Base-by-base conservation (phyloP, 2,113 vertebrate species). In the Uropsilus gracilis region DNA sequence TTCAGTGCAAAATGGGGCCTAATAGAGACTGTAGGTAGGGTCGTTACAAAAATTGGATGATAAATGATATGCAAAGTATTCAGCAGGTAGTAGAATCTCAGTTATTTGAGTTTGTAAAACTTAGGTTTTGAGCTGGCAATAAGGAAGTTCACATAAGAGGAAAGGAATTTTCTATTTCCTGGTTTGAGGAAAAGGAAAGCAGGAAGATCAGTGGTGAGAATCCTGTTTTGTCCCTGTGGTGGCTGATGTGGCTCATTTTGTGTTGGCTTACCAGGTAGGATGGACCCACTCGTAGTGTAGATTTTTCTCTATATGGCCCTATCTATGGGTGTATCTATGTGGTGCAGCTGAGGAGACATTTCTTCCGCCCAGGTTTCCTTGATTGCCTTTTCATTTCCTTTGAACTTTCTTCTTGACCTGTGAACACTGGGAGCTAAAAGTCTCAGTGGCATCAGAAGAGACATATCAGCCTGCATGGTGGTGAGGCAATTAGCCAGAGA, bases 401-500 rank as follows among this genome's bases (percentile, higher is more conserved):
- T 75, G n/a, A 61, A 68, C 24, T 96, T 91, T 96, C 46, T 28
- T 78, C 32, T 48, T 80, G 59, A 57, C 42, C 69, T 26, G 57
- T 46, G 64, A 66, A 55, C 39, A 85, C 26, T 37, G 69, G 72
- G 72, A 92, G 76, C n/a, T 37, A 46, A 72, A 68, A 4, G 42
- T 63, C n/a, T 69, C 71, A 82, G 69, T 66, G 34, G n/a, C 53
- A 37, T 68, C 26, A 86, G 83, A 75, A 63, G 81, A 84, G 59
- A 26, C 64, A 78, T 6, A 32, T 12, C 37, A 46, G 84, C 28
- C n/a, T 30, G 71, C 39, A 20, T n/a, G 39, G 63, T 26, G 44
- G 89, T 10, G 59, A 86, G 55, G 64, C 3, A 46, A 78, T 95
- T 83, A 91, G 69, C 80, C 57, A 89, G 93, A 75, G 69, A 83